Conservation (phyloP, 2,888 invertebrate species). For the Nycteola revayana region DNA sequence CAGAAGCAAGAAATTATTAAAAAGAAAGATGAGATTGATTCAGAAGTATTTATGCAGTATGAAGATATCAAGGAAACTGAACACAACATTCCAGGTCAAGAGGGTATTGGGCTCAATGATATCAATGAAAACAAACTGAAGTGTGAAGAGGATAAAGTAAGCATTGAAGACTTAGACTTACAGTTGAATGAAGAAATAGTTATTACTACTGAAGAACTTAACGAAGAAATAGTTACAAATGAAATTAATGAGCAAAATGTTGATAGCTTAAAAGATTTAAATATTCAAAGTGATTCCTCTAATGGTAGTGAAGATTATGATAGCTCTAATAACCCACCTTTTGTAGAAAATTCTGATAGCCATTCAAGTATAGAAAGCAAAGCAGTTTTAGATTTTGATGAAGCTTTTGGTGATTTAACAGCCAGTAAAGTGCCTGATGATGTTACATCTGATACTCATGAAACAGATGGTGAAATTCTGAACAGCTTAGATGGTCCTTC, state of each 20-base stretch:
- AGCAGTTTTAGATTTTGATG: slow-evolving; percentile 9
- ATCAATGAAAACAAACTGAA: slow-evolving; percentile 36
- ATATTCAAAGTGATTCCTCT: slow-evolving; percentile 31
- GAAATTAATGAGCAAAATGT: slow-evolving; percentile 25
- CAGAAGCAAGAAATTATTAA: slow-evolving; percentile 19
- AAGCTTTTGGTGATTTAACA: no score
- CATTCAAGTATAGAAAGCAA: slow-evolving; percentile 9
- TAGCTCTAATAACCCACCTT: neutral
- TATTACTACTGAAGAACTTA: slow-evolving; percentile 28
- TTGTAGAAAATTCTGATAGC: no score
- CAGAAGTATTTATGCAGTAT: slow-evolving; percentile 21
- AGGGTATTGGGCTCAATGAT: slow-evolving; percentile 22
- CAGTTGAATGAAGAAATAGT: slow-evolving; percentile 47
- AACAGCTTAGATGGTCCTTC: slow-evolving; percentile 4
- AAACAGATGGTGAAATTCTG: slow-evolving; percentile 4
- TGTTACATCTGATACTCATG: slow-evolving; percentile 5
- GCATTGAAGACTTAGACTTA: slow-evolving; percentile 63
- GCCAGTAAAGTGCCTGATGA: neutral
- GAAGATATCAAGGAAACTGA: slow-evolving; percentile 15
- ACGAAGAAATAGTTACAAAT: slow-evolving; percentile 26
- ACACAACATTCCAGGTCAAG: slow-evolving; percentile 12
- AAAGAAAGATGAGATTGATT: slow-evolving; percentile 19
- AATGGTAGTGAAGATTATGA: slow-evolving; percentile 26
- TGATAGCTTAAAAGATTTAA: slow-evolving; percentile 27
- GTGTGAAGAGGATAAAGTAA: slow-evolving; percentile 47